These are phyloP conservation scores for Mesocentrotus franciscanus DNA, from an alignment of 53 echinoderm and acorn worm species.

Conservation along the genomic window DNA sequence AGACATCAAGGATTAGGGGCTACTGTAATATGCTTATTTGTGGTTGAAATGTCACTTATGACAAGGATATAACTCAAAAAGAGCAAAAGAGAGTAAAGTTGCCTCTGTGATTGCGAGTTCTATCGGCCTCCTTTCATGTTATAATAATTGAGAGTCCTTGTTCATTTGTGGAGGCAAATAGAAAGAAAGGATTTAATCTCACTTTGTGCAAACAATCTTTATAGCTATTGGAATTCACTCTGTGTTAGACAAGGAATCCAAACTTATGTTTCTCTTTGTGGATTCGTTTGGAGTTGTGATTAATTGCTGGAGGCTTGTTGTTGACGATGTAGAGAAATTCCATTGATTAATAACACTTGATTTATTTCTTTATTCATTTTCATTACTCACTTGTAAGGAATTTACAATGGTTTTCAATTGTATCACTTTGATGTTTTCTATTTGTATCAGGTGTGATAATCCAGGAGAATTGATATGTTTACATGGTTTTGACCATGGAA, in stretches of 20 bases:
- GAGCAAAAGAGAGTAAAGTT: background rate
- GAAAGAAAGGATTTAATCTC: background rate
- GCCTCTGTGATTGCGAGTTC: background rate
- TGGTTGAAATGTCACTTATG: background rate
- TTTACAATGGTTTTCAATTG: background rate
- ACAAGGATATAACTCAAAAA: background rate
- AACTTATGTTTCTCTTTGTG: background rate
- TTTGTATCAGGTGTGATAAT: constrained; percentile 16
- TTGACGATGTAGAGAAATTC: background rate
- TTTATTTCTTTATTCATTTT: constrained; percentile 26
- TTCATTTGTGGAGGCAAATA: background rate
- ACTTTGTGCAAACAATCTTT: background rate
- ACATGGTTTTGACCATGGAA: constrained; percentile 40
- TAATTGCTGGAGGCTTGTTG: background rate
- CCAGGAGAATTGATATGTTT: background rate
- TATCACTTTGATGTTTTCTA: constrained; percentile 6
- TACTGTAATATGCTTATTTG: background rate
- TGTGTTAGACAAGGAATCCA: background rate
- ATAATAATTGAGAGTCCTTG: background rate
- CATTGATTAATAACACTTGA: background rate
- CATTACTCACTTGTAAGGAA: constrained; percentile 12
- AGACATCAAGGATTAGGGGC: background rate
- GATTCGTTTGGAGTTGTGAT: background rate
- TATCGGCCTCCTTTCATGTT: background rate
- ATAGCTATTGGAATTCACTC: background rate